Conservation (phyloP, 2,797 vertebrate species). For the Gymnoscopelus braueri region DNA sequence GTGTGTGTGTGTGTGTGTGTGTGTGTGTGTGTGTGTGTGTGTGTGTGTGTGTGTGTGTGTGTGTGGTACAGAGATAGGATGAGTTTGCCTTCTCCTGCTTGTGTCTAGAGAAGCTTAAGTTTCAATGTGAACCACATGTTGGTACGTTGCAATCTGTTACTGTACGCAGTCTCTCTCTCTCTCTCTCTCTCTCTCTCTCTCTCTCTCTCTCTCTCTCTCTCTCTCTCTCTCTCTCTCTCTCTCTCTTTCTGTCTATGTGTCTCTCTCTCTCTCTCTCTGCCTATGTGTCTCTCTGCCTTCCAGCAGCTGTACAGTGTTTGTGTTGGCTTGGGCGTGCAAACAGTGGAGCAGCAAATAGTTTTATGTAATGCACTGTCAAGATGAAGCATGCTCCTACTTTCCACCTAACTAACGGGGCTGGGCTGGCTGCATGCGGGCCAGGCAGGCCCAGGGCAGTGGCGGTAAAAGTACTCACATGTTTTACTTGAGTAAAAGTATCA, state of each 20-base stretch:
- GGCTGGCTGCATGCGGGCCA: slow-evolving; percentile 24
- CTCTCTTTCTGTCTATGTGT: too few relatives aligned
- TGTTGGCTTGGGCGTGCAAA: slow-evolving; percentile 64
- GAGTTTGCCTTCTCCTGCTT: slow-evolving; percentile 47
- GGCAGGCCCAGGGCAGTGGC: slow-evolving; percentile 14
- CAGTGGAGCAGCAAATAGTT: slow-evolving; percentile 64
- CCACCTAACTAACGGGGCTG: background rate
- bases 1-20: too few relatives aligned
- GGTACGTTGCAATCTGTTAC: slow-evolving; percentile 31
- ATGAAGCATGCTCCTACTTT: slow-evolving; percentile 42
- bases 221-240: slow-evolving; percentile 22
- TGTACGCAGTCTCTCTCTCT: slow-evolving; percentile 10
- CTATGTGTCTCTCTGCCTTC: slow-evolving; percentile 32
- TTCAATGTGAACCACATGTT: slow-evolving; percentile 66
- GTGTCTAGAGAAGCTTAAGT: slow-evolving; percentile 38
- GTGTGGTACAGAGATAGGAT: slow-evolving; percentile 31
- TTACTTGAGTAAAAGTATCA: too few relatives aligned
- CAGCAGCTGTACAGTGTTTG: slow-evolving; percentile 73
- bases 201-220: slow-evolving; percentile 47
- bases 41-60: too few relatives aligned
- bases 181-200: slow-evolving; percentile 44
- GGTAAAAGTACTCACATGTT: too few relatives aligned
- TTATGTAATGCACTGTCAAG: slow-evolving; percentile 57
- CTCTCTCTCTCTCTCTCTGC: slow-evolving; percentile 46
- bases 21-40: too few relatives aligned